These are phyloP conservation scores for Choloepus hoffmanni DNA, from an alignment of 2,113 vertebrate species.

Conservation along the genomic window DNA sequence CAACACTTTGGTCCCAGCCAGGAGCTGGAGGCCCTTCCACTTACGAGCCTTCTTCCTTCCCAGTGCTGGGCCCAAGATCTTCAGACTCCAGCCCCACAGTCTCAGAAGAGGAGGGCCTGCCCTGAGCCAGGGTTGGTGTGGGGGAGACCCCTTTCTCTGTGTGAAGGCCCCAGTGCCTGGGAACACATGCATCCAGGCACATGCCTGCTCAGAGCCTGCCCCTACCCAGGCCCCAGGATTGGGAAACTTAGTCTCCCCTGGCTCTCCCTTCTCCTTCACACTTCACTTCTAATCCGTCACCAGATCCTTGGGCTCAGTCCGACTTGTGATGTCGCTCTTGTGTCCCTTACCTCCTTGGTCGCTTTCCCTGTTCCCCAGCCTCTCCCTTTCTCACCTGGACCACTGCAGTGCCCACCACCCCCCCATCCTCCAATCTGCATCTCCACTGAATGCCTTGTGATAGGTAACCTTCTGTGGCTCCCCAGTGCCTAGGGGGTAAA, in stretches of 20 bases:
- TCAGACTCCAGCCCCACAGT: neutral
- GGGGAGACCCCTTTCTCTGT: neutral
- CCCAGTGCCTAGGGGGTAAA: neutral
- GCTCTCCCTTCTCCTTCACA: conserved; percentile 68
- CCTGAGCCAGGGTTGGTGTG: neutral
- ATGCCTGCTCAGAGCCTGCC: neutral
- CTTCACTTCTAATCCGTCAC: conserved; percentile 74
- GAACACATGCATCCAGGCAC: neutral
- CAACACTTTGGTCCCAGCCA: neutral
- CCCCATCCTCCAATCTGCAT: neutral
- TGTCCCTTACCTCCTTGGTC: conserved; percentile 13
- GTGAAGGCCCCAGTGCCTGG: neutral
- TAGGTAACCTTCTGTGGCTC: neutral
- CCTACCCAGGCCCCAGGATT: neutral
- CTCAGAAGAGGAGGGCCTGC: neutral
- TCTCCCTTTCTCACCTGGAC: neutral
- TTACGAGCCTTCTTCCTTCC: neutral
- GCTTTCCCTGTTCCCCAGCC: neutral
- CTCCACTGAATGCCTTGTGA: neutral
- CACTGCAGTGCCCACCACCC: neutral
- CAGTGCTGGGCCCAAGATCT: neutral
- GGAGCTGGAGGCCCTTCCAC: too few species aligned
- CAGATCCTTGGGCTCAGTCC: conserved; percentile 40
- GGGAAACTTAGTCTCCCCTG: conserved; percentile 21
- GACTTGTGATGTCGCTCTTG: conserved; percentile 56